These are phyloP conservation scores for Oligia fasciuncula DNA, from an alignment of 2,888 invertebrate genomes.

Conservation along the genomic window DNA sequence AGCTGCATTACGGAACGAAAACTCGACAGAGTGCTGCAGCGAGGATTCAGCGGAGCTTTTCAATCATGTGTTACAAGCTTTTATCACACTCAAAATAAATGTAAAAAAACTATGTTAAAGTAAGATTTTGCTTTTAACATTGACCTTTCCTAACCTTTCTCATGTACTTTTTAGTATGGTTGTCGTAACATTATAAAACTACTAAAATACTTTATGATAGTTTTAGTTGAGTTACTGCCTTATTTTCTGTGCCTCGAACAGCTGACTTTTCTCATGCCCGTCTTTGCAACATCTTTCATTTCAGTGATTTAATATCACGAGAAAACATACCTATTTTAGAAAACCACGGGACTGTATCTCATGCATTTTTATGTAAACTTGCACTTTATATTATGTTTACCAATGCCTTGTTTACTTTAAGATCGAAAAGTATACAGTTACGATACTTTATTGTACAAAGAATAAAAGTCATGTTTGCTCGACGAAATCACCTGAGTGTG, in stretches of 20 bases:
- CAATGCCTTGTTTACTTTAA: slow-evolving; percentile 13
- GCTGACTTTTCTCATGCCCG: slow-evolving; percentile 53
- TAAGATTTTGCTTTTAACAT: slow-evolving; percentile 1
- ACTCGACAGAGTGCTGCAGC: slow-evolving; percentile 24
- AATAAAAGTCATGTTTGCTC: slow-evolving; percentile 27
- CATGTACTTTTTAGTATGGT: slow-evolving; percentile 5
- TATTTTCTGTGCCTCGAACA: slow-evolving; percentile 45
- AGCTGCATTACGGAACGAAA: slow-evolving; percentile 21
- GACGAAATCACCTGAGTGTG: slow-evolving; percentile 38
- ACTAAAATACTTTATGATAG: slow-evolving; percentile 36
- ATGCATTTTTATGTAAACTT: slow-evolving; percentile 33
- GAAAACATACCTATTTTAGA: slow-evolving; percentile 36
- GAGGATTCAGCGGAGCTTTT: slow-evolving; percentile 27
- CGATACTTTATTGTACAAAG: slow-evolving; percentile 14
- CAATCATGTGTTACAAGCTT: slow-evolving; percentile 19
- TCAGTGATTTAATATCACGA: slow-evolving; percentile 52
- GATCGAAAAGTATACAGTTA: slow-evolving; percentile 26
- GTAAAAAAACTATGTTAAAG: background rate
- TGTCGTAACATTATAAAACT: slow-evolving; percentile 14
- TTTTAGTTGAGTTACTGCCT: slow-evolving; percentile 40
- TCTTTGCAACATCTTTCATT: slow-evolving; percentile 49
- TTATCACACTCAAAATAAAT: slow-evolving; percentile 2
- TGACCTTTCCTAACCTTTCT: slow-evolving; percentile 11
- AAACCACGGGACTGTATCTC: slow-evolving; percentile 14
- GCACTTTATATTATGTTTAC: slow-evolving; percentile 18